These are phyloP conservation scores for Sylvia atricapilla DNA, from an alignment of 2,113 vertebrate species.

Conservation along the genomic window DNA sequence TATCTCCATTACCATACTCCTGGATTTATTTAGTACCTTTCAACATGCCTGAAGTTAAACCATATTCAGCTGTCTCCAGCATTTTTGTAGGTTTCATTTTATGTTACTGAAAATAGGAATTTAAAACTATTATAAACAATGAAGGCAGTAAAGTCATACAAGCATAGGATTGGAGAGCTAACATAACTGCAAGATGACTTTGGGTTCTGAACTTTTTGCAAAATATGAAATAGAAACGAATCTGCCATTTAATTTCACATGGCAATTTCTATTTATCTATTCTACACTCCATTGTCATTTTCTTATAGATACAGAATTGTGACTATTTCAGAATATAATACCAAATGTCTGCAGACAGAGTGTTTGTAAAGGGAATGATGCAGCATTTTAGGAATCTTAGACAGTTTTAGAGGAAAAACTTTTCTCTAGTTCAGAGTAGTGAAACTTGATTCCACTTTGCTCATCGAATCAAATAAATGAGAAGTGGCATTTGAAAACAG, in stretches of 20 bases:
- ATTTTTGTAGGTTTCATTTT: background rate
- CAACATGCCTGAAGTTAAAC: background rate
- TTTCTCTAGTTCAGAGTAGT: slow-evolving; percentile 29
- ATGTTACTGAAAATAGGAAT: background rate
- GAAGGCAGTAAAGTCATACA: background rate
- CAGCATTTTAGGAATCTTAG: background rate
- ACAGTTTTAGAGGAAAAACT: background rate
- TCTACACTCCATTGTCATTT: background rate
- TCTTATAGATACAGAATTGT: background rate
- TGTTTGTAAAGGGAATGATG: background rate
- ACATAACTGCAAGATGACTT: background rate
- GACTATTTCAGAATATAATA: background rate
- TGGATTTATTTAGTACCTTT: background rate
- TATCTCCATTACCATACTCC: background rate
- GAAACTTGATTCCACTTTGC: slow-evolving; percentile 37
- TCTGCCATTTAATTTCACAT: background rate
- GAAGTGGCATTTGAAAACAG: slow-evolving; percentile 42
- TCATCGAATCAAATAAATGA: slow-evolving; percentile 52
- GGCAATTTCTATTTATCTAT: background rate
- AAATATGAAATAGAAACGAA: background rate
- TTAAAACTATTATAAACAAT: background rate
- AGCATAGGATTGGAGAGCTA: background rate
- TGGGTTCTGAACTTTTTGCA: background rate
- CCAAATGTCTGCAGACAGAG: background rate
- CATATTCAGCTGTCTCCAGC: background rate